Conservation (phyloP, 2,113 vertebrate genomes). For the Paedocypris sp. region DNA sequence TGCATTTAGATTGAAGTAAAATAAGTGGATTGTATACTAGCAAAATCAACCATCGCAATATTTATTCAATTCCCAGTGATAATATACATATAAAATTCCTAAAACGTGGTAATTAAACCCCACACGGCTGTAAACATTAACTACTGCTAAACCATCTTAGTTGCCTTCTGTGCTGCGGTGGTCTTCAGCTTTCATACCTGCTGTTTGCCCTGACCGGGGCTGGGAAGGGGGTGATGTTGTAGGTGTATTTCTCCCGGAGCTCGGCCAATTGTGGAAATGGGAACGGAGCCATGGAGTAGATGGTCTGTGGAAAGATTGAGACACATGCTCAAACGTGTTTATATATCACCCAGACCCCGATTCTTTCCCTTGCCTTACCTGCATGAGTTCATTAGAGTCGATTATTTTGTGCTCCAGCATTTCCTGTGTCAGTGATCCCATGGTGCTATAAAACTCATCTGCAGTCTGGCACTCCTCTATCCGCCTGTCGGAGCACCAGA, state of each 20-base stretch:
- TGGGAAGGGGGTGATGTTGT: constrained; percentile 96
- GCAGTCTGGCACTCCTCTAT: constrained; percentile 88
- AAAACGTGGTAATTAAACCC: background rate
- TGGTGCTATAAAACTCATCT: constrained; percentile 93
- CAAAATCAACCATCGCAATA: too few species aligned
- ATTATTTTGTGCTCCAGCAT: constrained; percentile 88
- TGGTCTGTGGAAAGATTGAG: constrained; percentile 60
- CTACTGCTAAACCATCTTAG: background rate
- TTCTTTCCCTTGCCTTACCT: constrained; percentile 59
- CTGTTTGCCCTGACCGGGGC: constrained; percentile 73
- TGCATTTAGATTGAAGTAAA: background rate
- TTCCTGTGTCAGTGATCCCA: constrained; percentile 91
- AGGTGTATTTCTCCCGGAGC: constrained; percentile 94
- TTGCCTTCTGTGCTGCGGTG: background rate
- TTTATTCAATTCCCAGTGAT: too few species aligned
- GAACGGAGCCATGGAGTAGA: constrained; percentile 91
- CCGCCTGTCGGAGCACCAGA: constrained; percentile 55
- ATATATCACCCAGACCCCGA: background rate
- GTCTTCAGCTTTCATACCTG: constrained; percentile 59
- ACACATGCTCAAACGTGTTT: background rate
- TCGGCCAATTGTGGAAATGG: constrained; percentile 93
- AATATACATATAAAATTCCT: background rate
- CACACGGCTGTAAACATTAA: background rate
- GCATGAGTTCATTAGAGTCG: constrained; percentile 86
- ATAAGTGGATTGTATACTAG: too few species aligned